Base-by-base conservation (phyloP, 2,888 invertebrate genomes). In the Orthonychiurus folsomi region DNA sequence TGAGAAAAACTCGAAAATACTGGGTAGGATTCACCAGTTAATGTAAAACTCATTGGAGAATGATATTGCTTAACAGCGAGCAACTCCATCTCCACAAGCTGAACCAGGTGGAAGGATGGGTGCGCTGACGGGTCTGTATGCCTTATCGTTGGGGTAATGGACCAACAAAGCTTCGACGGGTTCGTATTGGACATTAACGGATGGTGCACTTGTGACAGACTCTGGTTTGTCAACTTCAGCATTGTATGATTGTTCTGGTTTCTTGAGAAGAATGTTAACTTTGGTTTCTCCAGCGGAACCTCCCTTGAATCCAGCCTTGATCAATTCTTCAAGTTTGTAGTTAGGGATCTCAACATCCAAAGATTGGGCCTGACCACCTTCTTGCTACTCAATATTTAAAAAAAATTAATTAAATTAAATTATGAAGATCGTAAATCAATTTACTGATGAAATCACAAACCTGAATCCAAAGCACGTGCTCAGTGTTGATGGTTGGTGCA, bases 251-350 rank as follows among this genome's bases (percentile, higher is more conserved):
- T 24, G 24, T n/a, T 55, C 55, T 3, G 55, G 55, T n/a, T 55
- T 55, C 55, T 55, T 55, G 55, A 55, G 55, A 3, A 55, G 20
- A 55, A 55, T 55, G 24, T 55, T 55, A 24, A 55, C n/a, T 15
- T 55, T 24, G 25, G 55, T 23, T 3, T 24, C 24, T 23, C 55
- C 55, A 24, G 23, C 21, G 24, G 25, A 15, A 15, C 48, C 48
- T 3, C 9, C 55, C 24, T 55, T 55, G 24, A 55, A 12, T 5
- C 25, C 55, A 55, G 55, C 55, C 3, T 27, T 24, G 24, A 55
- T 55, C 21, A 55, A 24, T 55, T 55, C 55, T 24, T 55, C 55
- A 55, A 55, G 12, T 5, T 20, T 5, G 24, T 55, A 55, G 24
- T 55, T 55, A 27, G 55, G 55, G 9, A 55, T 27, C 12, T 25